These are phyloP conservation scores for Ischnus inquisitorius DNA, from an alignment of 2,888 invertebrate species.

Conservation along the genomic window DNA sequence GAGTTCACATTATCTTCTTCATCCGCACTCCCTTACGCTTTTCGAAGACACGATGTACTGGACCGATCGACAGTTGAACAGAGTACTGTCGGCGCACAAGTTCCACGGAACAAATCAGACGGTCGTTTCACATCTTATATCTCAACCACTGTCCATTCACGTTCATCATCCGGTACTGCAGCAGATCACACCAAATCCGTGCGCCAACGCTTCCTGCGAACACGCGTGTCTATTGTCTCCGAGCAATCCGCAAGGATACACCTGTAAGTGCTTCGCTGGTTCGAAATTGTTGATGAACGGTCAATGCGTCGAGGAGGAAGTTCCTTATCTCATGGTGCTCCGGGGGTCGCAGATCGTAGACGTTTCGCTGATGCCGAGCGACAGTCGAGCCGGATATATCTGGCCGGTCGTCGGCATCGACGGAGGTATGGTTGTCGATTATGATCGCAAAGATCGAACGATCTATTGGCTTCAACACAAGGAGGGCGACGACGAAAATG, in stretches of 20 bases:
- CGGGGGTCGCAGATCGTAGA: conserved; percentile 94
- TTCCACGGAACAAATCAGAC: conserved; percentile 96
- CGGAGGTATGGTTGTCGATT: conserved; percentile 96
- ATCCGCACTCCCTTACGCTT: conserved; percentile 97
- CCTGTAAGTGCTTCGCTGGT: conserved; percentile 97
- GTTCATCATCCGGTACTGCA: conserved; percentile 98
- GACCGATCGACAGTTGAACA: conserved; percentile 97
- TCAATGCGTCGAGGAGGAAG: conserved; percentile 93
- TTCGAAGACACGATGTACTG: conserved; percentile 99
- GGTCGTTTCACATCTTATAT: conserved; percentile 97
- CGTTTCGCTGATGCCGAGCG: conserved; percentile 91
- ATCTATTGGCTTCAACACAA: conserved; percentile 95
- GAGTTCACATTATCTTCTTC: conserved; percentile 95
- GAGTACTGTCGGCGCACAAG: conserved; percentile 96
- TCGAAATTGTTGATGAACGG: conserved; percentile 90
- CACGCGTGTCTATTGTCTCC: conserved; percentile 97
- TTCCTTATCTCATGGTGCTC: conserved; percentile 95
- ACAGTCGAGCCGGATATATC: conserved; percentile 92
- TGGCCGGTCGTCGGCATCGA: conserved; percentile 96
- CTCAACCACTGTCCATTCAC: conserved; percentile 97
- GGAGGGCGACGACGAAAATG: conserved; percentile 91
- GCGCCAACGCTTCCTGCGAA: conserved; percentile 91
- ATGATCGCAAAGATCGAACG: conserved; percentile 93
- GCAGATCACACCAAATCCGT: conserved; percentile 92
- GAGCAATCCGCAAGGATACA: conserved; percentile 89